Conservation (phyloP, 2,797 vertebrate genomes). For the Tapera naevia region DNA sequence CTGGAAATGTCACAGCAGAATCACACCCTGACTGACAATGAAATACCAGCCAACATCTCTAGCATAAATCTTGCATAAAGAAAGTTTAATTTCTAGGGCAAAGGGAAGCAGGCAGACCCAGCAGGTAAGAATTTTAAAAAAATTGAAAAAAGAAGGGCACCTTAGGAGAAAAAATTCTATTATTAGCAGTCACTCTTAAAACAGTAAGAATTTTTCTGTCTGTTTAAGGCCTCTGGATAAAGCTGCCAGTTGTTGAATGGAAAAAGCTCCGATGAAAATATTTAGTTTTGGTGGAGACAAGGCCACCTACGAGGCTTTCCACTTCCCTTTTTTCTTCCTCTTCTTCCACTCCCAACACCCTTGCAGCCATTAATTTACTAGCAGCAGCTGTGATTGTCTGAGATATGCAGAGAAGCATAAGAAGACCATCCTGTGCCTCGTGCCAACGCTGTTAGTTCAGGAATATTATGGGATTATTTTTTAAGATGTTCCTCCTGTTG, state of each 20-base stretch:
- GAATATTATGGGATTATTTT: slow-evolving; percentile 41
- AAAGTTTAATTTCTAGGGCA: slow-evolving; percentile 41
- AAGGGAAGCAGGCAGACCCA: neutral
- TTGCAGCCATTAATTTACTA: slow-evolving; percentile 33
- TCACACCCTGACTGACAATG: slow-evolving; percentile 38
- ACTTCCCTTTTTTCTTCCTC: neutral
- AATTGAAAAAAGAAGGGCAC: neutral
- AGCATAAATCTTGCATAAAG: slow-evolving; percentile 12
- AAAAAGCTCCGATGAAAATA: slow-evolving; percentile 51
- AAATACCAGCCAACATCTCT: neutral
- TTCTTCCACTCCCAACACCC: neutral
- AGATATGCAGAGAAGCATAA: neutral
- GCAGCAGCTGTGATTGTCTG: slow-evolving; percentile 27
- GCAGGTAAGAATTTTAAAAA: neutral
- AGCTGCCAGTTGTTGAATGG: slow-evolving; percentile 35
- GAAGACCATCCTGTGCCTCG: neutral
- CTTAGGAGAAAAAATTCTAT: slow-evolving; percentile 1
- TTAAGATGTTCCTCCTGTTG: slow-evolving; percentile 29
- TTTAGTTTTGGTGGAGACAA: slow-evolving; percentile 35
- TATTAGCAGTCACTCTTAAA: neutral
- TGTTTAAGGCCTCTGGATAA: neutral
- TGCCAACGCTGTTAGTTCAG: slow-evolving; percentile 32
- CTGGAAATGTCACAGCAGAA: slow-evolving; percentile 49
- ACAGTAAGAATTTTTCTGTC: neutral
- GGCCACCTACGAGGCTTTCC: slow-evolving; percentile 30